Base-by-base conservation (phyloP, 2,888 invertebrate genomes). In the Drosophila villosipedis region DNA sequence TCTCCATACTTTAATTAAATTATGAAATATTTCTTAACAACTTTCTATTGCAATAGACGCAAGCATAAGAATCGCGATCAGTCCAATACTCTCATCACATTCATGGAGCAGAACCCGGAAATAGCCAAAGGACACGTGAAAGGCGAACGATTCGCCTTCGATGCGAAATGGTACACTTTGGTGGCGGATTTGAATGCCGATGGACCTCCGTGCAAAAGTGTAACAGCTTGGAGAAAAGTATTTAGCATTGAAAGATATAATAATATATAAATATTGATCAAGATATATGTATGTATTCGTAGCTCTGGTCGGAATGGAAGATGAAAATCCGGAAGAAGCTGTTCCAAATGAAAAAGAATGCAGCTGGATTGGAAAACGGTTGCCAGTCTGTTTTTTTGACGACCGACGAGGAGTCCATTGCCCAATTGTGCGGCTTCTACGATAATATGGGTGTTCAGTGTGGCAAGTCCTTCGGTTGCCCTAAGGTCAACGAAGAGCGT, bases 261-360 rank as follows among this genome's bases (percentile, higher is more conserved):
- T 30, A 19, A 31, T 31, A 55, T 25, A 1, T 25, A 16, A 16
- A 54, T 25, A n/a, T 30, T 30, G 5, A 30, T 30, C 28, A 54
- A 16, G 3, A 31, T 31, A 12, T 10, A 31, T n/a, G n/a, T n/a
- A n/a, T 3, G 3, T 30, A 22, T 35, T 35, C 30, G 6, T 4
- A 64, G 64, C 47, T 64, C 28, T 64, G 47, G 63, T 22, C 59
- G 16, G 63, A 64, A 14, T 58, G 35, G 28, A 64, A 58, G 30
- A 28, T 47, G 9, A 22, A 25, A 10, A 59, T 64, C 28, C 58
- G 22, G 14, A 58, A 30, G 35, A 64, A 59, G 22, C 47, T 60
- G 4, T 12, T 22, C 19, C 47, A 49, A 14, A 57, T 55, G 16
- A 30, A 49, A 47, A 64, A 30, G 22, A 47, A 59, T 41, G 7